Percentiles rank a stretch among this genome's conserved stretches.
phyloP scores from a whole-genome alignment of 1,140 invertebrate species.

The Palaemon carinicauda region DNA sequence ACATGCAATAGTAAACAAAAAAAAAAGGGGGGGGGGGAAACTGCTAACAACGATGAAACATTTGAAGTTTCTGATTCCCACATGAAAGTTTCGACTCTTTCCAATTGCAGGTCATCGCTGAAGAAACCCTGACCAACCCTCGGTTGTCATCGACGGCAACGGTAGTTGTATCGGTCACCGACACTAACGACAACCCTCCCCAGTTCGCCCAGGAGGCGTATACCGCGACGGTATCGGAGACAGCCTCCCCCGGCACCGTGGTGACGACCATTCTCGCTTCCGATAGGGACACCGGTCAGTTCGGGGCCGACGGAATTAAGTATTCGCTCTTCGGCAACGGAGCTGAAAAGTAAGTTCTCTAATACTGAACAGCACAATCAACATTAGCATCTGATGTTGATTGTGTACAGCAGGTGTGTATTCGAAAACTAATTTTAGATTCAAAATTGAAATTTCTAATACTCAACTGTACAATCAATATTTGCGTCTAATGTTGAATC shows the following conservation, averaged over 20 bases:
- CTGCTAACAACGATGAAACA: too few relatives aligned
- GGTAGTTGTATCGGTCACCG: constrained; percentile 81
- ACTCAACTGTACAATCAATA: too few relatives aligned
- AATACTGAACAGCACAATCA: too few relatives aligned
- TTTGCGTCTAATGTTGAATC: too few relatives aligned
- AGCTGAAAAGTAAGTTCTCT: constrained; percentile 73
- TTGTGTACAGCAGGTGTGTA: too few relatives aligned
- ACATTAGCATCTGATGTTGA: too few relatives aligned
- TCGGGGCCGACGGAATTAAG: constrained; percentile 80
- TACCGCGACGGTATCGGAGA: constrained; percentile 77
- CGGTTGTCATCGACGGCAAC: constrained; percentile 83
- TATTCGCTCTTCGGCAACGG: constrained; percentile 87
- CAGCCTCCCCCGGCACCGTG: constrained; percentile 74
- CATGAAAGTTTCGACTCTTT: too few relatives aligned
- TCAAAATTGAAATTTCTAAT: too few relatives aligned
- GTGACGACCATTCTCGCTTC: constrained; percentile 81
- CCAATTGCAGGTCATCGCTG: constrained; percentile 76
- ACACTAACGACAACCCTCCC: constrained; percentile 92
- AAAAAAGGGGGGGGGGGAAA: too few relatives aligned
- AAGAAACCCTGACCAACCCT: constrained; percentile 79
- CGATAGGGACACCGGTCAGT: constrained; percentile 84
- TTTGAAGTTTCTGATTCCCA: too few relatives aligned
- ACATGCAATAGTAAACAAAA: too few relatives aligned
- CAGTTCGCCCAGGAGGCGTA: constrained; percentile 77
- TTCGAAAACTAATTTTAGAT: too few relatives aligned